Evolutionary conservation across 2,113 vertebrate species (phyloP).

Genomic region (Strix aluco): DNA sequence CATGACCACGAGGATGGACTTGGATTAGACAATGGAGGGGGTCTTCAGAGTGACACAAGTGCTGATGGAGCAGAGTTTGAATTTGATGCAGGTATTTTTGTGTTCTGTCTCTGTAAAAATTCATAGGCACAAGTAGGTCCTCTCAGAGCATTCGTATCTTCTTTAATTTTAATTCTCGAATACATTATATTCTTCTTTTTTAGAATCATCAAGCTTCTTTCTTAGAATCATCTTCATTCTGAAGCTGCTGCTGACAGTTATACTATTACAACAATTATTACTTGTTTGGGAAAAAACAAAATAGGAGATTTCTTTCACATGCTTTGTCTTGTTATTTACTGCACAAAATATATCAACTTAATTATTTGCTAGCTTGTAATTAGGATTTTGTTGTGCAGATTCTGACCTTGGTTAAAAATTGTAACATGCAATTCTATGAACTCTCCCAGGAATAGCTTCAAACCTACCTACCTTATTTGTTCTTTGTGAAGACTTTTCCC

Average conservation of each 20-base stretch:
- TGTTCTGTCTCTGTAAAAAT: background rate
- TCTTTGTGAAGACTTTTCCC: background rate
- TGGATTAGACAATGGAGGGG: conserved; percentile 86
- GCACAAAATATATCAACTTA: background rate
- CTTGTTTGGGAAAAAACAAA: background rate
- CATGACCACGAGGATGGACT: conserved; percentile 76
- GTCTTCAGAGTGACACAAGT: conserved; percentile 95
- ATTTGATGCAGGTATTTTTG: conserved; percentile 90
- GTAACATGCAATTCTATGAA: background rate
- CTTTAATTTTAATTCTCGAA: background rate
- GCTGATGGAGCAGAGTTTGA: conserved; percentile 97
- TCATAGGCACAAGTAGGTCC: background rate
- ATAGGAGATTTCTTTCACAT: background rate
- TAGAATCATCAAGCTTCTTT: background rate
- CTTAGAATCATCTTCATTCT: background rate
- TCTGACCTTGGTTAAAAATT: background rate
- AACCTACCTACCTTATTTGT: background rate
- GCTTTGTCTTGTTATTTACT: background rate
- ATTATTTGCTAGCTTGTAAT: background rate
- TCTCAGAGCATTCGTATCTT: background rate
- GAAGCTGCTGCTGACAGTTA: background rate
- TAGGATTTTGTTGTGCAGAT: background rate
- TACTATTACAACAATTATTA: background rate
- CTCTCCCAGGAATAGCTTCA: background rate
- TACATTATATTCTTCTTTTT: background rate